Percentiles rank a stretch among this genome's conserved stretches.
These are phyloP conservation scores for Solea senegalensis DNA, from an alignment of 2,113 vertebrate species.

Conservation along the genomic window DNA sequence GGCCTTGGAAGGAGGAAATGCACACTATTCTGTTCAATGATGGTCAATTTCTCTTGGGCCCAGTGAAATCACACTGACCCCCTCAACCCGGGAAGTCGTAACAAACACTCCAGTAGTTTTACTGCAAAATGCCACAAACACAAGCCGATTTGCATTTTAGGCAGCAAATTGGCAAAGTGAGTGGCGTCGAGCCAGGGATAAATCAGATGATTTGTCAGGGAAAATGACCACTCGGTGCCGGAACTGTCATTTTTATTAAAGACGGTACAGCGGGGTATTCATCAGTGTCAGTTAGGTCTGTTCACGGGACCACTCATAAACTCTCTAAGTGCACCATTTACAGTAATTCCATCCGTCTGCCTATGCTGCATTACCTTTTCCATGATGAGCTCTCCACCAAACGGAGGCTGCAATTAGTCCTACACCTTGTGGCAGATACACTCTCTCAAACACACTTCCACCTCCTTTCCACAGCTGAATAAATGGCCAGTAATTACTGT, in stretches of 20 bases:
- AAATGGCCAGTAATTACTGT: slow-evolving; percentile 60
- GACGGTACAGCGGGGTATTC: slow-evolving; percentile 58
- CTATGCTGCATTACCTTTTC: slow-evolving; percentile 39
- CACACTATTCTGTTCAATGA: slow-evolving; percentile 10
- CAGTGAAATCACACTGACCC: not conserved
- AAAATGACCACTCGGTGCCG: slow-evolving; percentile 58
- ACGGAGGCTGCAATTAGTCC: slow-evolving; percentile 52
- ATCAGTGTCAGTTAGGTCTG: slow-evolving; percentile 65
- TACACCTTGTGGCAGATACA: slow-evolving; percentile 43
- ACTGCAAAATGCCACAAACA: slow-evolving; percentile 28
- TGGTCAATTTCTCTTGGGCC: slow-evolving; percentile 42
- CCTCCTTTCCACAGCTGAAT: slow-evolving; percentile 32
- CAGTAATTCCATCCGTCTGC: slow-evolving; percentile 57
- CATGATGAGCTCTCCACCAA: slow-evolving; percentile 44
- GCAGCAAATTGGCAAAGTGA: slow-evolving; percentile 45
- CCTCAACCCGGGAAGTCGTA: slow-evolving; percentile 12
- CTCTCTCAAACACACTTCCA: slow-evolving; percentile 17
- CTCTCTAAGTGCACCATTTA: slow-evolving; percentile 60
- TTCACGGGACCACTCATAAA: slow-evolving; percentile 51
- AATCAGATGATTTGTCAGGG: slow-evolving; percentile 63
- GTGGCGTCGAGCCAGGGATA: slow-evolving; percentile 45
- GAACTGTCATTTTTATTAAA: slow-evolving; percentile 68
- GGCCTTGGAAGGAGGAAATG: not conserved
- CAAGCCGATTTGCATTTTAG: slow-evolving; percentile 47
- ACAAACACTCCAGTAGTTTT: slow-evolving; percentile 18